Evolutionary conservation across 2,888 invertebrate species (phyloP), one percentile per base, ranked within the genome.

Genomic region (Pyrrhosoma nymphula): DNA sequence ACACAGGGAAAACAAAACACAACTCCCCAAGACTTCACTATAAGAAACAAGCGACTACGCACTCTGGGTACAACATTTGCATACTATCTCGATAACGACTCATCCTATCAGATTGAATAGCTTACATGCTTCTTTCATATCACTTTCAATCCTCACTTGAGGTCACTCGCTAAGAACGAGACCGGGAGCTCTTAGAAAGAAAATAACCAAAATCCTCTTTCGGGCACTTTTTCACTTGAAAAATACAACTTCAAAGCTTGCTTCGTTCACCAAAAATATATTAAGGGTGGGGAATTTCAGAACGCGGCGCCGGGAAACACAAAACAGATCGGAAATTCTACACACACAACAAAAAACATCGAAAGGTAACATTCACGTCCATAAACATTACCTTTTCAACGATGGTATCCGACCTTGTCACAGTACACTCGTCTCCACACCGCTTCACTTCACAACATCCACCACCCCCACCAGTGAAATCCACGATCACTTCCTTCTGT

Each of bases 401-500:
- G 35, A 35, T n/a, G 69, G 93, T 93, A 93, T 93, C 93, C 93
- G 69, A 93, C 69, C 18, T 93, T 82, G 14, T 82, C 93, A 47
- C 30, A 18, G 69, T 47, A 12, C 93, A 47, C 93, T 16, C 20
- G 26, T 93, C 47, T 47, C 35, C 93, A 55, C 47, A 39, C 69
- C 75, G 23, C 23, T n/a, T 39, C 93, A 69, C 93, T 16, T 47
- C 69, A 26, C 63, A 93, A 39, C 75, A 69, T 93, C 18, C 93
- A 55, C 89, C 26, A 20, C 89, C 39, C 63, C 93, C 23, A 39
- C 35, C 75, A 26, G 69, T 14, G 47, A 35, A 93, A 93, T 69
- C 69, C 93, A 93, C 69, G 39, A n/a, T 23, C 69, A 93, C 93
- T 75, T 47, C n/a, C 82, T 26, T 82, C 82, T 82, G 82, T 82